Percentiles rank a stretch among this genome's conserved stretches.
These are phyloP conservation scores for Acrocephalus kingi DNA, from an alignment of 2,113 vertebrate genomes.

Conservation along the genomic window DNA sequence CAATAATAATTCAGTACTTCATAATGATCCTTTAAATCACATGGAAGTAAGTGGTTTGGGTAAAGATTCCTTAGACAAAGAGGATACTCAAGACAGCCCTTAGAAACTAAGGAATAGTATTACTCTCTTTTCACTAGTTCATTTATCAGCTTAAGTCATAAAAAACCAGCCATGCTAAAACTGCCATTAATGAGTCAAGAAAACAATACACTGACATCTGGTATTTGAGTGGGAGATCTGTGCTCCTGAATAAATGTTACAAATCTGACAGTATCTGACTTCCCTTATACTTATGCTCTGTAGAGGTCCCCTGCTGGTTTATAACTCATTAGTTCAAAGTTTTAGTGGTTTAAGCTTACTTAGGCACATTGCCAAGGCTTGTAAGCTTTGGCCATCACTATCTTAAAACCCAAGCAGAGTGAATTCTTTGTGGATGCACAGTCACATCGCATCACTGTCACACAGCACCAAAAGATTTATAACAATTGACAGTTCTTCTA, in stretches of 20 bases:
- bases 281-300: background rate
- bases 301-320: background rate
- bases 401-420: background rate
- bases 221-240: background rate
- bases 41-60: background rate
- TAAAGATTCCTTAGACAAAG: background rate
- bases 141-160: background rate
- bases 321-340: background rate
- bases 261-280: background rate
- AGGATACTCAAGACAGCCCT: background rate
- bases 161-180: background rate
- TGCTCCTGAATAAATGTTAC: background rate
- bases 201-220: background rate
- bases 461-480: background rate
- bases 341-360: background rate
- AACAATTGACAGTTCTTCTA: background rate
- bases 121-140: background rate
- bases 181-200: background rate
- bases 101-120: background rate
- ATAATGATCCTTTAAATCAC: background rate
- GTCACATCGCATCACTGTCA: background rate
- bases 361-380: background rate
- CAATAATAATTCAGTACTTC: background rate
- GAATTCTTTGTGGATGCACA: background rate
- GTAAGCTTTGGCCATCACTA: background rate